A percentile compares a stretch with the other conserved stretches of the same genome.
These are phyloP conservation scores for Pao palembangensis DNA, from an alignment of 2,113 vertebrate species.

Conservation along the genomic window DNA sequence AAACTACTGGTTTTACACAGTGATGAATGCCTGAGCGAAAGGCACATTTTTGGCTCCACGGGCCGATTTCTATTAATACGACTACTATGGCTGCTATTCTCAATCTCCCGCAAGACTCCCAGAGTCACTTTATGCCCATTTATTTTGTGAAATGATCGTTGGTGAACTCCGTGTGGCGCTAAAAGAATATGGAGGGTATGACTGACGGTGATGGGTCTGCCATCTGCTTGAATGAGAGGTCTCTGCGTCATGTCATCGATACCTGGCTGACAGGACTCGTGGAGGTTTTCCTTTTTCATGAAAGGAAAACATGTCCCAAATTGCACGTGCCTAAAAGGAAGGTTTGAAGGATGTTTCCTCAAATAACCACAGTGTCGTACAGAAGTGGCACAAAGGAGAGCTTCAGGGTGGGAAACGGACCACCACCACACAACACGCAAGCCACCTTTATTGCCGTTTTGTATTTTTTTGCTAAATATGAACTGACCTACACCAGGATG, in stretches of 20 bases:
- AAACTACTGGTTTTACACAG: slow-evolving; percentile 34
- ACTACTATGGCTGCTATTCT: too few relatives aligned
- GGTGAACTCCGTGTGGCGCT: slow-evolving; percentile 35
- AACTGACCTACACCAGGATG: too few relatives aligned
- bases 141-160: slow-evolving; percentile 42
- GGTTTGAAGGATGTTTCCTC: background rate
- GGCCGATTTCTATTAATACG: too few relatives aligned
- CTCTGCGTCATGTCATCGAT: slow-evolving; percentile 48
- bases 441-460: too few relatives aligned
- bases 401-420: too few relatives aligned
- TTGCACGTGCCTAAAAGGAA: slow-evolving; percentile 41
- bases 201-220: slow-evolving; percentile 59
- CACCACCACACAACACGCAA: too few relatives aligned
- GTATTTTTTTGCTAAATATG: too few relatives aligned
- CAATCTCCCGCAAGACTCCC: too few relatives aligned
- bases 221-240: slow-evolving; percentile 59
- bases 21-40: slow-evolving; percentile 34
- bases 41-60: slow-evolving; percentile 32
- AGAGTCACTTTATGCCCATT: background rate
- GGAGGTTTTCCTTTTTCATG: slow-evolving; percentile 50
- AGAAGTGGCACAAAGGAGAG: too few relatives aligned
- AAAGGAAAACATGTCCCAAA: slow-evolving; percentile 50
- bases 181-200: slow-evolving; percentile 44
- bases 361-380: too few relatives aligned
- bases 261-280: slow-evolving; percentile 53